Percentiles rank a stretch among this genome's conserved stretches.
phyloP scores from a whole-genome alignment of 2,888 invertebrate species.

The Athetis lepigone region DNA sequence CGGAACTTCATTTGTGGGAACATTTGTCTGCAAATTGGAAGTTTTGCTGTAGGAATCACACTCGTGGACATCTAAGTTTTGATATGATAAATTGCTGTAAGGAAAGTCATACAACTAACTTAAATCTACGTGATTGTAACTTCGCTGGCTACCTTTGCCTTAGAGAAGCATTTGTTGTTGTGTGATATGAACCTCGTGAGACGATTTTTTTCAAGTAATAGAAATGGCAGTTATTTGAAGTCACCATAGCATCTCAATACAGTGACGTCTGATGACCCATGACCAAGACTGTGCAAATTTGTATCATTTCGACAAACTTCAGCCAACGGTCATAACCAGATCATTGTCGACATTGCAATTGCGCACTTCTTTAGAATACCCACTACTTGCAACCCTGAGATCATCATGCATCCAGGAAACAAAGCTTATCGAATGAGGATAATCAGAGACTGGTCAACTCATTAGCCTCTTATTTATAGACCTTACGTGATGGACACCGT shows the following conservation, averaged over 20 bases:
- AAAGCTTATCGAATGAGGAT: slow-evolving; percentile 59
- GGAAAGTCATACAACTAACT: slow-evolving; percentile 21
- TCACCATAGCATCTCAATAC: neutral
- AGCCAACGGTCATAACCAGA: too few relatives aligned
- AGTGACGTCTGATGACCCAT: neutral
- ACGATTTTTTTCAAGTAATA: neutral
- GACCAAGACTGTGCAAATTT: too few relatives aligned
- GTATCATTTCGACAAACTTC: too few relatives aligned
- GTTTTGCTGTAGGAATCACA: slow-evolving; percentile 52
- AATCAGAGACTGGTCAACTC: slow-evolving; percentile 62
- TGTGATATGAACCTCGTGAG: slow-evolving; percentile 45
- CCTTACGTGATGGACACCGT: slow-evolving; percentile 77
- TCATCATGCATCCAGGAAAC: slow-evolving; percentile 56
- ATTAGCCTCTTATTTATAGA: slow-evolving; percentile 79
- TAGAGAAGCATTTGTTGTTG: neutral
- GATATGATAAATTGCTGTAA: slow-evolving; percentile 30
- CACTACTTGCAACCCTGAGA: slow-evolving; percentile 37
- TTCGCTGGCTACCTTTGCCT: slow-evolving; percentile 20
- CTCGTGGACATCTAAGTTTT: slow-evolving; percentile 9
- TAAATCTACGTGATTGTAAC: slow-evolving; percentile 25
- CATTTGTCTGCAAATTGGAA: slow-evolving; percentile 97
- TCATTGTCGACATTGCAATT: neutral
- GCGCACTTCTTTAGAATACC: slow-evolving; percentile 21
- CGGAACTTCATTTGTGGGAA: slow-evolving; percentile 99
- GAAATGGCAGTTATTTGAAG: neutral